Base-by-base conservation (phyloP, 2,888 invertebrate species). In the Oscheius sp. region DNA sequence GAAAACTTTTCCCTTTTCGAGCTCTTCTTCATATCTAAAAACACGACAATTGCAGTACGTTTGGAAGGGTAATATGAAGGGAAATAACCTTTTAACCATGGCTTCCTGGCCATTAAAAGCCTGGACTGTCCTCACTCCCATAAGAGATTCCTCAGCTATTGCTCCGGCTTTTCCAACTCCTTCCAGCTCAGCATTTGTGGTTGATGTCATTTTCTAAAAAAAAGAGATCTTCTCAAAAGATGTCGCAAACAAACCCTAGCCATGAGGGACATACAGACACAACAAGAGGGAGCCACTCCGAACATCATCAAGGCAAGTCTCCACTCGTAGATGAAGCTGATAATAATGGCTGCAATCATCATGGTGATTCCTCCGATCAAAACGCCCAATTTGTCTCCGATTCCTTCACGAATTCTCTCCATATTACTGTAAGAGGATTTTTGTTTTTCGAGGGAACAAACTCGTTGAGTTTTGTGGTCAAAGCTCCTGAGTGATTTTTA, bases 371-470 rank as follows among this genome's bases (percentile, higher is more conserved):
- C 81, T 50, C 81, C 69, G 48, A 82, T 72, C 8, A 82, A 74
- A 20, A 82, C 73, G n/a, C 81, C 81, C 17, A 82, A 73, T 53
- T 82, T 82, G 52, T 82, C 82, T 50, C 82, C 82, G 64, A 82
- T 76, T 15, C 82, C 82, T 48, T 82, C 82, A 50, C 76, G 75
- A 57, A 78, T 78, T 17, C 78, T 68, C 50, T 78, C 78, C 64
- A 78, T 72, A 65, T 78, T 73, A 57, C 78, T 78, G 50, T 34
- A 72, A 67, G 20, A 10, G 4, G n/a, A 27, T 4, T 33, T 2
- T 57, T 2, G 25, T 4, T n/a, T 63, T 64, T 2, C 5, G 29
- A 27, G 29, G 1, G 3, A 27, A 29, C 29, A 33, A 72, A 82
- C 82, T 82, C 82, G 34, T 81, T 79, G 2, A 82, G 73, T 34